Conservation (phyloP, 1,140 invertebrate genomes). For the Brachionus rubens region DNA sequence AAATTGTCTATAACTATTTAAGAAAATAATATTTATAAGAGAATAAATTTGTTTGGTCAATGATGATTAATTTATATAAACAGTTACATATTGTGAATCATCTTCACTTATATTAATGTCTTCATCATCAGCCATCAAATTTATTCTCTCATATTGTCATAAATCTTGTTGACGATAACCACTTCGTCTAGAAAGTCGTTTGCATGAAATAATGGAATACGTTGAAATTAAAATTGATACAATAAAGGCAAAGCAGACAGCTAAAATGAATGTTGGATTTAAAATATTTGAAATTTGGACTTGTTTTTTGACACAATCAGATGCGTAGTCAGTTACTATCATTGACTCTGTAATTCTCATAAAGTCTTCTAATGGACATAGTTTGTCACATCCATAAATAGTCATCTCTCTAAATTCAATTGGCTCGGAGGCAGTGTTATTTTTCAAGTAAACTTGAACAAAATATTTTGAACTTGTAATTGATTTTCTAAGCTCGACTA, state of each 20-base stretch:
- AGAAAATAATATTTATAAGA: conserved; percentile 29
- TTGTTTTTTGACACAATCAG: conserved; percentile 3
- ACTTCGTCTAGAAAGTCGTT: background rate
- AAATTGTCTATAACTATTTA: background rate
- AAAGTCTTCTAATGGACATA: conserved; percentile 38
- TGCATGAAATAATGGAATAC: background rate
- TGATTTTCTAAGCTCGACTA: conserved; percentile 16
- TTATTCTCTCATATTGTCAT: conserved; percentile 47
- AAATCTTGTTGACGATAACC: background rate
- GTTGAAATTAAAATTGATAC: background rate
- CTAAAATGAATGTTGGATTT: conserved; percentile 8
- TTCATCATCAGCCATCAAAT: conserved; percentile 44
- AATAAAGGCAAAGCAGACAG: background rate
- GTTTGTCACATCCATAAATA: conserved; percentile 31
- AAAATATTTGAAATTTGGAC: background rate
- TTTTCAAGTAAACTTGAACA: conserved; percentile 38
- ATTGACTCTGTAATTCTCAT: background rate
- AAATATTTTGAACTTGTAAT: background rate
- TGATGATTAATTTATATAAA: no score
- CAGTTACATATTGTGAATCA: no score
- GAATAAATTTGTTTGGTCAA: background rate
- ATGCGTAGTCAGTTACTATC: background rate
- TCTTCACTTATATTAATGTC: background rate
- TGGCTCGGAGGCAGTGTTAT: conserved; percentile 7
- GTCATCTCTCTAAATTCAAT: conserved; percentile 26